Percentiles rank a stretch among this genome's conserved stretches.
phyloP scores from a whole-genome alignment of 2,888 invertebrate genomes.

The Amiota mariae region DNA sequence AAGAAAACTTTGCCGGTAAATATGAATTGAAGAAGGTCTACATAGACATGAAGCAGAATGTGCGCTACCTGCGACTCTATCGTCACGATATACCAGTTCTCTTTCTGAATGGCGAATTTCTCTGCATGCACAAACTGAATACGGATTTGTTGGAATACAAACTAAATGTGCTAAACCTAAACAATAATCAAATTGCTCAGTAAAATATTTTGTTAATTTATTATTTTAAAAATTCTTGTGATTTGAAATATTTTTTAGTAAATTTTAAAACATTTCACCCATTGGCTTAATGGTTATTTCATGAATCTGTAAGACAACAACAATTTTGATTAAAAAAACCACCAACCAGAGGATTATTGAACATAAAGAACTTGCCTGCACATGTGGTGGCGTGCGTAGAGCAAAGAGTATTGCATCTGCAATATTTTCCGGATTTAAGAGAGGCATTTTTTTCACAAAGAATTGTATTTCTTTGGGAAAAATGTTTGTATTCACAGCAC shows the following conservation, averaged over 20 bases:
- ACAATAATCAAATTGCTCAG: too few species aligned
- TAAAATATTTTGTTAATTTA: neutral
- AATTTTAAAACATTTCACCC: conserved; percentile 67
- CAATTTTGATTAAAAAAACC: neutral
- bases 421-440: conserved; percentile 67
- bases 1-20: conserved; percentile 76
- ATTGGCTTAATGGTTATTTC: conserved; percentile 71
- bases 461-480: conserved; percentile 70
- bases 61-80: conserved; percentile 83
- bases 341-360: too few species aligned
- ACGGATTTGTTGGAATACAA: conserved; percentile 74
- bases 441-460: conserved; percentile 69
- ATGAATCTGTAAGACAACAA: conserved; percentile 59
- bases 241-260: neutral
- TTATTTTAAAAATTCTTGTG: too few species aligned
- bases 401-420: conserved; percentile 71
- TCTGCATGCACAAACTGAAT: conserved; percentile 85
- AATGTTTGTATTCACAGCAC: conserved; percentile 71
- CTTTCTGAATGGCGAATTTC: conserved; percentile 86
- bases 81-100: conserved; percentile 91
- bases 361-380: conserved; percentile 58
- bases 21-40: conserved; percentile 83
- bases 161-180: neutral
- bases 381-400: conserved; percentile 66
- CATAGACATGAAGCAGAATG: conserved; percentile 83